These are phyloP conservation scores for Hyaena hyaena DNA, from an alignment of 2,113 vertebrate species.

Conservation along the genomic window DNA sequence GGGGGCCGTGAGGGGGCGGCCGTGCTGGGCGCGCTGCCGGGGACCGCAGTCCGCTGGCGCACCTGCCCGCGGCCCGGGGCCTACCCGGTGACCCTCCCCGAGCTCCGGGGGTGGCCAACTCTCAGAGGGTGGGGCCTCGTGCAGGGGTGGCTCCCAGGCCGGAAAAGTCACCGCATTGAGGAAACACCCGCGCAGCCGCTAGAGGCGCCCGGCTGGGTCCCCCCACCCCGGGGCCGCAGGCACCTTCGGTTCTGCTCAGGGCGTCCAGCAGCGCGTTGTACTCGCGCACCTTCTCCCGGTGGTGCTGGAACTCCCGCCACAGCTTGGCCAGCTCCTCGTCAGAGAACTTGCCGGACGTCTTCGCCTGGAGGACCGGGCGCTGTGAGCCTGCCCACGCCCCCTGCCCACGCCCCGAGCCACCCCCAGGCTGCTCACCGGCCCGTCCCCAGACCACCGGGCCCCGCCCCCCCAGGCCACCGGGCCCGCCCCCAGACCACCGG, in stretches of 20 bases:
- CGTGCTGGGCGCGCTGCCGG: background rate
- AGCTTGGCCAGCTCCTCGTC: conserved; percentile 92
- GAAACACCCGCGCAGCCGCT: too few relatives aligned
- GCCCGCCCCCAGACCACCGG: too few relatives aligned
- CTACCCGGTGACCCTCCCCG: too few relatives aligned
- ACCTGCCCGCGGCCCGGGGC: too few relatives aligned
- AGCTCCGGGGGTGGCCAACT: background rate
- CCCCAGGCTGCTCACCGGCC: background rate
- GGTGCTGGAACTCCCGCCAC: conserved; percentile 95
- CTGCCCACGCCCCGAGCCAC: background rate
- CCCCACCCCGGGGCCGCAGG: rapidly evolving
- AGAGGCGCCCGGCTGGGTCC: too few relatives aligned
- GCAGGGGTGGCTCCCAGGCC: background rate
- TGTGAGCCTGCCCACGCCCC: background rate
- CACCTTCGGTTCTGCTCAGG: conserved; percentile 94
- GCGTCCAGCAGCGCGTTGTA: conserved; percentile 95
- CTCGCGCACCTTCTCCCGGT: conserved; percentile 94
- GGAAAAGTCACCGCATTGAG: too few relatives aligned
- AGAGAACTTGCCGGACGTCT: conserved; percentile 95
- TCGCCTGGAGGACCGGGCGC: conserved; percentile 86
- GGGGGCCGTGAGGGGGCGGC: rapidly evolving
- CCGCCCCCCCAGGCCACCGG: too few relatives aligned
- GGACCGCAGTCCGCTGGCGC: too few relatives aligned
- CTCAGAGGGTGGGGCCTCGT: background rate
- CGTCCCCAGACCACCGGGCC: rapidly evolving